A percentile compares a stretch with the other conserved stretches of the same genome.
Conservation (phyloP, 2,888 invertebrate genomes). For the Miltochrista miniata region DNA sequence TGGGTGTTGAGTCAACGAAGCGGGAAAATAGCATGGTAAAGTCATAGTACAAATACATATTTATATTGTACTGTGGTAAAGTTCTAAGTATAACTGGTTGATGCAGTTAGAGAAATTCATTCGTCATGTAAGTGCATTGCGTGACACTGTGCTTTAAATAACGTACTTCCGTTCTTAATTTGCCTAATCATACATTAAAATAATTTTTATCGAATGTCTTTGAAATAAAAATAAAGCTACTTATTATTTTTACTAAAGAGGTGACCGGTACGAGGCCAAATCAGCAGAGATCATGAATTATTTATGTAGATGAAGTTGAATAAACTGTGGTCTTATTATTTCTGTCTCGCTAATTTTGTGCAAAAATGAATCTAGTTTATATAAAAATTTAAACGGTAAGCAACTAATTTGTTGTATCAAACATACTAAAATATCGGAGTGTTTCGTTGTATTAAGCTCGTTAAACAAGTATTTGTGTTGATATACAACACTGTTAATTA, state of each 20-base stretch:
- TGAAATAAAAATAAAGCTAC: neutral
- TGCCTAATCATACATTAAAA: too few relatives aligned
- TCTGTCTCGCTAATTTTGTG: neutral
- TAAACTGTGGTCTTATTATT: conserved; percentile 28
- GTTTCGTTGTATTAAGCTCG: neutral
- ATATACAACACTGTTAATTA: neutral
- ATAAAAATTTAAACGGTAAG: neutral
- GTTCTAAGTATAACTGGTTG: too few relatives aligned
- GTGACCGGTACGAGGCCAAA: too few relatives aligned
- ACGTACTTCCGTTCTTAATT: too few relatives aligned
- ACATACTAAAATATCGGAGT: neutral
- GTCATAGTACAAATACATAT: too few relatives aligned
- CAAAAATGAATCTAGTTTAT: neutral
- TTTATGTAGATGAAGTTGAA: conserved; percentile 33
- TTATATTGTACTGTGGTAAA: too few relatives aligned
- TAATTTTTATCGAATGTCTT: neutral
- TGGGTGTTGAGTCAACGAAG: too few relatives aligned
- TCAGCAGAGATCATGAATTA: too few relatives aligned
- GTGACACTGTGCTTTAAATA: too few relatives aligned
- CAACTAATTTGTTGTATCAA: neutral
- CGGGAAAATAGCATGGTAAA: too few relatives aligned
- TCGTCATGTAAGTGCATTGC: too few relatives aligned
- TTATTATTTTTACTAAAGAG: neutral
- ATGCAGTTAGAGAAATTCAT: too few relatives aligned
- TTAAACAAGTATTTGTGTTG: neutral